Conservation (phyloP, 2,888 invertebrate genomes). For the Amiota mariae region DNA sequence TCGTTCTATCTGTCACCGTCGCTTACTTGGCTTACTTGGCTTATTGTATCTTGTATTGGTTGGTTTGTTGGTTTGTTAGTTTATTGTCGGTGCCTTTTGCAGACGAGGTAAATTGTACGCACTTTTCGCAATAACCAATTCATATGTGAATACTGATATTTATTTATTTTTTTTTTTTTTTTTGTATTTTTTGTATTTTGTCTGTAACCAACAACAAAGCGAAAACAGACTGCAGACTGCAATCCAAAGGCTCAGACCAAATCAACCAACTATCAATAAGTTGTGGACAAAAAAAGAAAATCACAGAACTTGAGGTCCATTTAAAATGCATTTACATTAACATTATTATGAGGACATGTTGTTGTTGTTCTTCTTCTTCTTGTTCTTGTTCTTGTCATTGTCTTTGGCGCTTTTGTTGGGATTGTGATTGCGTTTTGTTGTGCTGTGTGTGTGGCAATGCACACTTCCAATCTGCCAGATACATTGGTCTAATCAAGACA, state of each 20-base stretch:
- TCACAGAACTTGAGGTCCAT: constrained; percentile 59
- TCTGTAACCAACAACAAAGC: neutral
- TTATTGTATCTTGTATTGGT: constrained; percentile 41
- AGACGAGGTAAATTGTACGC: constrained; percentile 56
- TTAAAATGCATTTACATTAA: constrained; percentile 72
- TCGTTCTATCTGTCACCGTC: too few species aligned
- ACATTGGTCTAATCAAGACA: too few species aligned
- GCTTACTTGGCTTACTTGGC: too few species aligned
- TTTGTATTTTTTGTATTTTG: neutral
- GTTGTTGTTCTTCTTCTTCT: constrained; percentile 35
- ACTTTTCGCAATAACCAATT: constrained; percentile 32
- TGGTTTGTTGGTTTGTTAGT: constrained; percentile 40
- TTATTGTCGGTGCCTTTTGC: constrained; percentile 30
- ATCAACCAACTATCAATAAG: too few species aligned
- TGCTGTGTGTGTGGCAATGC: constrained; percentile 17
- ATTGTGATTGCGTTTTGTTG: neutral
- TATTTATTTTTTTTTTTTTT: neutral
- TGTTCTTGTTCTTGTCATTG: constrained; percentile 21
- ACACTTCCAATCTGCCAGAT: neutral
- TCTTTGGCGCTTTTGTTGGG: constrained; percentile 35
- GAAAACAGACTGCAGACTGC: neutral
- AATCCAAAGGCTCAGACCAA: constrained; percentile 18
- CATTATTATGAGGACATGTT: constrained; percentile 68
- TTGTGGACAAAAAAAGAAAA: constrained; percentile 26
- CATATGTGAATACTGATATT: constrained; percentile 10